Evolutionary conservation across 2,888 invertebrate genomes (phyloP).

Genomic region (Epirrhoe tristata): DNA sequence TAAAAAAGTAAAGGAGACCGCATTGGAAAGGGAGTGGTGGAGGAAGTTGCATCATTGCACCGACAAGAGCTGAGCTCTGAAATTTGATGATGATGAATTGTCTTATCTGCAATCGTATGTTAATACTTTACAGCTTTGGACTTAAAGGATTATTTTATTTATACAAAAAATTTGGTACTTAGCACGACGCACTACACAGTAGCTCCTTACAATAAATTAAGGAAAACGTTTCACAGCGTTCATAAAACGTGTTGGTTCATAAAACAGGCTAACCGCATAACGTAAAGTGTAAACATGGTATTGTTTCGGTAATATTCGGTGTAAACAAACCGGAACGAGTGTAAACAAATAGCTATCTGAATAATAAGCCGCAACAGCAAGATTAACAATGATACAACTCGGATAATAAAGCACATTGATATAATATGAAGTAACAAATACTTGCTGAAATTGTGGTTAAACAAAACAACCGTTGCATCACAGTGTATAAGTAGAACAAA

Average conservation of each 20-base stretch:
- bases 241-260: constrained; percentile 42
- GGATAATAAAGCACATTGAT: constrained; percentile 5
- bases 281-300: constrained; percentile 42
- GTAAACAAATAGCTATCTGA: constrained; percentile 34
- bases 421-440: constrained; percentile 4
- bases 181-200: constrained; percentile 24
- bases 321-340: constrained; percentile 35
- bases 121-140: too few species aligned
- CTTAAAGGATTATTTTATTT: background rate
- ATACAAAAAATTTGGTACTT: background rate
- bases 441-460: background rate
- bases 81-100: too few species aligned
- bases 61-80: too few species aligned
- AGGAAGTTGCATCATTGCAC: too few species aligned
- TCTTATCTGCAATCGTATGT: background rate
- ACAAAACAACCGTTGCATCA: too few species aligned
- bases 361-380: constrained; percentile 27
- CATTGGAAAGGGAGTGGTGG: too few species aligned
- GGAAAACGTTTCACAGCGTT: constrained; percentile 38
- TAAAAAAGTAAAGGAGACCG: too few species aligned
- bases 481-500: background rate
- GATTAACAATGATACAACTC: constrained; percentile 27
- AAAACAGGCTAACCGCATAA: constrained; percentile 38
- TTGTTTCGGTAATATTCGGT: constrained; percentile 39
- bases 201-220: constrained; percentile 23